Percentiles rank a stretch among this genome's conserved stretches.
phyloP scores from a whole-genome alignment of 2,888 invertebrate genomes.

The Linyphia triangularis region DNA sequence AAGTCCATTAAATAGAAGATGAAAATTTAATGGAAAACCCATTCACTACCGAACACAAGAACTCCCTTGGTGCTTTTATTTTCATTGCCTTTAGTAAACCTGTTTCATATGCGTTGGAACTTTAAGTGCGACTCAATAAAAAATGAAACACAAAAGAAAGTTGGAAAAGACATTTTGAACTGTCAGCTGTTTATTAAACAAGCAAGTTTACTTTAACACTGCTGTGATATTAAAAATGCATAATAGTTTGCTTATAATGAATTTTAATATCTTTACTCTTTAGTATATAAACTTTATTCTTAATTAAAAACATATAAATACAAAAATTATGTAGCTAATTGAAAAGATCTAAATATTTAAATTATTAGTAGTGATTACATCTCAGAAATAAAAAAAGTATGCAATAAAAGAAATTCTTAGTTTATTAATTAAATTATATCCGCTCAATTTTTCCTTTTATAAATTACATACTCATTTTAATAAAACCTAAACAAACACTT shows the following conservation, averaged over 20 bases:
- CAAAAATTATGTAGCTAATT: too few species aligned
- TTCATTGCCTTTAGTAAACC: background rate
- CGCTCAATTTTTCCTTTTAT: too few species aligned
- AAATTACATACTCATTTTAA: too few species aligned
- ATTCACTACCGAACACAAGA: background rate
- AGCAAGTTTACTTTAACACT: background rate
- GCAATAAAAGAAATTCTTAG: too few species aligned
- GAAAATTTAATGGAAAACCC: constrained; percentile 31
- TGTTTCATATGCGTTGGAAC: background rate
- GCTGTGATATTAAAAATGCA: background rate
- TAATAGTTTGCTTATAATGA: background rate
- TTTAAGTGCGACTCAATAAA: background rate
- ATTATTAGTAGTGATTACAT: too few species aligned
- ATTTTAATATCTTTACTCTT: background rate
- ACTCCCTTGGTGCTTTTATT: background rate
- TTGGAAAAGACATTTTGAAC: background rate
- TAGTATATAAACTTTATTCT: too few species aligned
- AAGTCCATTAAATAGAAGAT: constrained; percentile 21
- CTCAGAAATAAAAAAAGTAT: too few species aligned
- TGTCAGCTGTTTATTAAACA: background rate
- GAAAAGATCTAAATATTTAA: too few species aligned
- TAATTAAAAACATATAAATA: too few species aligned
- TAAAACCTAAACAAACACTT: too few species aligned
- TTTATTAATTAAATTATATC: too few species aligned
- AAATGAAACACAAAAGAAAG: background rate